Base-by-base conservation (phyloP, 2,113 vertebrate genomes). In the Microcebus tavaratra region DNA sequence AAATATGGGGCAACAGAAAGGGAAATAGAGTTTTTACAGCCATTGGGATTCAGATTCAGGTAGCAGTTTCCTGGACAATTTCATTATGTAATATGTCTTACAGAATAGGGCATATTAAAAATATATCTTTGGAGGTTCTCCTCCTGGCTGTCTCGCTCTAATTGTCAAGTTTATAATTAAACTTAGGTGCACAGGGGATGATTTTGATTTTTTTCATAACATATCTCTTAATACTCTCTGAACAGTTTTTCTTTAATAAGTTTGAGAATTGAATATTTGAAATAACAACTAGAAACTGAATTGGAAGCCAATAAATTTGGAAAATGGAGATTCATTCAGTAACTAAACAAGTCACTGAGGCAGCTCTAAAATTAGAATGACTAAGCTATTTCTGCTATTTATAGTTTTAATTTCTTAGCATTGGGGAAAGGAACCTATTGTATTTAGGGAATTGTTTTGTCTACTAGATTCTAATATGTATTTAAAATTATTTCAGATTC, bases 401-500 rank as follows among this genome's bases (percentile, higher is more conserved):
- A 72, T 83, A 70, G 25, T 83, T 72, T 90, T 73, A 48, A 65
- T 88, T 81, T 95, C 31, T 67, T 92, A 88, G 50, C 5, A 14
- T 68, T 81, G 3, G 3, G 79, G 63, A 94, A 93, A 45, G 72
- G 27, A 82, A 11, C 11, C 17, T 82, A 36, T 53, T 92, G 8
- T 81, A 76, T 68, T 75, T 21, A 94, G 1, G 21, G 21, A 79
- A 12, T 53, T 68, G 4, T 76, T 97, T 97, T 13, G n/a, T 14
- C 55, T 83, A 27, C 21, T 82, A 39, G 34, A 57, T 90, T 53
- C 76, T 97, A 91, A 95, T 97, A 86, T 45, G 94, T 97, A 95
- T 82, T 98, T 96, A 65, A 83, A 97, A 97, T 92, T 96, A 95
- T 98, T 82, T 78, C 96, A 99, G 99, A 99, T 63, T 96, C 95